phyloP scores from a whole-genome alignment of 2,888 invertebrate species.

The Oligia latruncula region DNA sequence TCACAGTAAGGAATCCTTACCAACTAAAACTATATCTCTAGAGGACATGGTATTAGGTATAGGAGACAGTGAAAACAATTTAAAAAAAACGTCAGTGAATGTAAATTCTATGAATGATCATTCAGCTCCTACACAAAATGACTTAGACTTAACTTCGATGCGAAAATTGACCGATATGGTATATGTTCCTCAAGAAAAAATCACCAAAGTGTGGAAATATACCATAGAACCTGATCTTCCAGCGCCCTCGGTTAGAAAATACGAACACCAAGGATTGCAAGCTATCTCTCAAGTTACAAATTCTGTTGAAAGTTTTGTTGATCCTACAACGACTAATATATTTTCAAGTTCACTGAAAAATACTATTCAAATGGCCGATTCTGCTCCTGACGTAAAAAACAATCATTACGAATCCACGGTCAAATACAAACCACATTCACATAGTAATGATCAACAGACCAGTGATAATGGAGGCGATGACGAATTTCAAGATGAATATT shows the following conservation, averaged over 20 bases:
- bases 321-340: background rate
- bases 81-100: conserved; percentile 16
- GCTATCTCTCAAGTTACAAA: background rate
- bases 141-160: conserved; percentile 49
- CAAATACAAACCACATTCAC: conserved; percentile 6
- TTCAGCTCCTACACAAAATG: conserved; percentile 10
- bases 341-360: conserved; percentile 27
- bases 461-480: conserved; percentile 55
- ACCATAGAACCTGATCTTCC: conserved; percentile 20
- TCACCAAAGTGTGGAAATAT: conserved; percentile 31
- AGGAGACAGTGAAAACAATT: conserved; percentile 11
- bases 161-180: conserved; percentile 54
- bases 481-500: conserved; percentile 67
- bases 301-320: conserved; percentile 6
- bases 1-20: conserved; percentile 60
- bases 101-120: conserved; percentile 24
- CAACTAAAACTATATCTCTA: conserved; percentile 56
- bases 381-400: background rate
- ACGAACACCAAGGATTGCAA: background rate
- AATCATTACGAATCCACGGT: background rate
- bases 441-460: conserved; percentile 10
- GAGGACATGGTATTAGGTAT: background rate
- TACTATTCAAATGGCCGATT: background rate
- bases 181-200: conserved; percentile 38
- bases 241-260: background rate